Evolutionary conservation across 35 echinoderm and acorn worm genomes (phyloP).

Genomic region (Apostichopus californicus): DNA sequence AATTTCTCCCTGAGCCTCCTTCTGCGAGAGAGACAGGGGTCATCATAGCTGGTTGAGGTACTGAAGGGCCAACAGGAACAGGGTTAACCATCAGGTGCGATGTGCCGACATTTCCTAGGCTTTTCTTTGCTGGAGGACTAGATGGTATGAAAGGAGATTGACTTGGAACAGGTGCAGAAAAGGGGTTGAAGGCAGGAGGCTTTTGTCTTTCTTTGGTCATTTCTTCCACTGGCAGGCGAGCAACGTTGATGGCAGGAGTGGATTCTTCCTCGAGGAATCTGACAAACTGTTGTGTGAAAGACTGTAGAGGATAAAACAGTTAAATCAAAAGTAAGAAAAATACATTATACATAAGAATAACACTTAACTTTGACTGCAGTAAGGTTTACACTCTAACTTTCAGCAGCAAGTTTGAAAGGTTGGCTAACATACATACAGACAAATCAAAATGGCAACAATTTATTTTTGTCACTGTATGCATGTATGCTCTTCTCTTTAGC

Average conservation of each 20-base stretch:
- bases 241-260: slow-evolving; percentile 56
- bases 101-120: slow-evolving; percentile 20
- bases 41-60: slow-evolving; percentile 19
- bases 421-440: no score
- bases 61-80: slow-evolving; percentile 25
- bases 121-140: slow-evolving; percentile 45
- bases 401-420: no score
- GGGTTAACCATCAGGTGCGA: slow-evolving; percentile 47
- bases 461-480: no score
- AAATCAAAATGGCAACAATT: no score
- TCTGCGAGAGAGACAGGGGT: slow-evolving; percentile 6
- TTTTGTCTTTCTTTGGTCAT: slow-evolving; percentile 74
- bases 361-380: no score
- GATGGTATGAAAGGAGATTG: slow-evolving; percentile 83
- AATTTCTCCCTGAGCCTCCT: slow-evolving; percentile 34
- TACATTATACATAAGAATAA: background rate
- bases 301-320: slow-evolving; percentile 46
- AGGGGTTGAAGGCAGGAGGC: slow-evolving; percentile 87
- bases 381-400: no score
- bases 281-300: slow-evolving; percentile 92
- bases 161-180: slow-evolving; percentile 90
- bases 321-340: slow-evolving; percentile 3
- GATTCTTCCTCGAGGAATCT: slow-evolving; percentile 87
- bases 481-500: no score
- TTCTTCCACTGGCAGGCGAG: slow-evolving; percentile 86